Evolutionary conservation across 2,888 invertebrate genomes (phyloP).

Genomic region (Plemyria rubiginata): DNA sequence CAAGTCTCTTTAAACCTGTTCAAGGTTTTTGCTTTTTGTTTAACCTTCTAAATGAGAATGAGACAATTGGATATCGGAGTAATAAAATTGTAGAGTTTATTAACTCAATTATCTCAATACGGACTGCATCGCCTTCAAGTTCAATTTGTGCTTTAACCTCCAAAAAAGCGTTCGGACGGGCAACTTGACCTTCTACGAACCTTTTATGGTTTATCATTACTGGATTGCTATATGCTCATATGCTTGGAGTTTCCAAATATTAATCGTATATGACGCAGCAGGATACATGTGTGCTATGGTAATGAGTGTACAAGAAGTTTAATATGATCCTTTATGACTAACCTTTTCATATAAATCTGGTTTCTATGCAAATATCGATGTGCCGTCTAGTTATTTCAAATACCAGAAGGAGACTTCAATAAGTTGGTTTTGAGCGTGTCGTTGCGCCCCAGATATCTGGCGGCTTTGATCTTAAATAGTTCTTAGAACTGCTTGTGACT

Average conservation of each 20-base stretch:
- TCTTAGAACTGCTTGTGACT: constrained; percentile 41
- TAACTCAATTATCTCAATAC: constrained; percentile 39
- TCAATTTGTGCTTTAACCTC: constrained; percentile 32
- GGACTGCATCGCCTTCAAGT: constrained; percentile 34
- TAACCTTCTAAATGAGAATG: constrained; percentile 27
- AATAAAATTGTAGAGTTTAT: constrained; percentile 29
- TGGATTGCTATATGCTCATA: constrained; percentile 1
- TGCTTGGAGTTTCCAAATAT: constrained; percentile 4
- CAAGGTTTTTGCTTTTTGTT: constrained; percentile 24
- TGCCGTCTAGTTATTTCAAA: constrained; percentile 39
- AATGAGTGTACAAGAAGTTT: constrained; percentile 28
- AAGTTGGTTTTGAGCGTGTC: constrained; percentile 36
- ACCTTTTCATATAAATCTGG: constrained; percentile 42
- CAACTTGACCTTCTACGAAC: constrained; percentile 18
- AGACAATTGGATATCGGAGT: constrained; percentile 23
- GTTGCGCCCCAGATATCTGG: constrained; percentile 47
- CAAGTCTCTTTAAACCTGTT: constrained; percentile 20
- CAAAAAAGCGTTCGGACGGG: constrained; percentile 8
- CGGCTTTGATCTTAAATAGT: constrained; percentile 51
- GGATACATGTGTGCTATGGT: constrained; percentile 2
- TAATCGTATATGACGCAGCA: background rate
- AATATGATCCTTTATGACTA: constrained; percentile 28
- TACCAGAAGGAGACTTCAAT: constrained; percentile 28
- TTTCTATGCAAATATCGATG: constrained; percentile 41
- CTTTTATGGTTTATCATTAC: constrained; percentile 15